Conservation (phyloP, 2,888 invertebrate genomes). For the Dryocosmus kuriphilus region DNA sequence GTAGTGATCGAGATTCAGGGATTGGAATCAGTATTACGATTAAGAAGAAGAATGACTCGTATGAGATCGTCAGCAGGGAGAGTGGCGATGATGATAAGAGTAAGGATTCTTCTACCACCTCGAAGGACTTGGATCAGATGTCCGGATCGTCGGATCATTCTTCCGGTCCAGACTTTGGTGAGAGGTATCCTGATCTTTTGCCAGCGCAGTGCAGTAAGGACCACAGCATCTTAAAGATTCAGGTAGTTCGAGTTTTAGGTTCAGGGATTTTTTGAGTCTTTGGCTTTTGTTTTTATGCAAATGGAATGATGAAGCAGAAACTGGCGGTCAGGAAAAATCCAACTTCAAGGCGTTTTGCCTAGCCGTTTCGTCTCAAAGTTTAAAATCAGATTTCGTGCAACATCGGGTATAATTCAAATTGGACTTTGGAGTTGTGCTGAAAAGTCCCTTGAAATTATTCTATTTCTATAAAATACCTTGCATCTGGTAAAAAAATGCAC, state of each 20-base stretch:
- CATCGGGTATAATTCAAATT: too few species aligned
- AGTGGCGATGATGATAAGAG: slow-evolving; percentile 57
- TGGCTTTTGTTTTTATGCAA: not conserved
- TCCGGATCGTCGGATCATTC: slow-evolving; percentile 55
- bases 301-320: not conserved
- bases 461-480: too few species aligned
- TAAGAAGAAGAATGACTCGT: slow-evolving; percentile 74
- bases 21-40: slow-evolving; percentile 73
- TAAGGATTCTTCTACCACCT: slow-evolving; percentile 50
- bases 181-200: not conserved
- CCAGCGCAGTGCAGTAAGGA: slow-evolving; percentile 60
- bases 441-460: too few species aligned
- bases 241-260: slow-evolving; percentile 32
- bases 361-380: too few species aligned
- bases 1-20: slow-evolving; percentile 68
- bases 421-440: too few species aligned
- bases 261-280: not conserved
- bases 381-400: too few species aligned
- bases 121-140: slow-evolving; percentile 50
- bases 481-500: too few species aligned
- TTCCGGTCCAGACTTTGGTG: not conserved
- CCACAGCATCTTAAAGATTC: slow-evolving; percentile 63
- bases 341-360: too few species aligned
- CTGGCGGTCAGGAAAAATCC: too few species aligned
- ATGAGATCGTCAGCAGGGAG: slow-evolving; percentile 71